phyloP scores from a whole-genome alignment of 2,797 vertebrate species.

The Brachyrhaphis roseni region DNA sequence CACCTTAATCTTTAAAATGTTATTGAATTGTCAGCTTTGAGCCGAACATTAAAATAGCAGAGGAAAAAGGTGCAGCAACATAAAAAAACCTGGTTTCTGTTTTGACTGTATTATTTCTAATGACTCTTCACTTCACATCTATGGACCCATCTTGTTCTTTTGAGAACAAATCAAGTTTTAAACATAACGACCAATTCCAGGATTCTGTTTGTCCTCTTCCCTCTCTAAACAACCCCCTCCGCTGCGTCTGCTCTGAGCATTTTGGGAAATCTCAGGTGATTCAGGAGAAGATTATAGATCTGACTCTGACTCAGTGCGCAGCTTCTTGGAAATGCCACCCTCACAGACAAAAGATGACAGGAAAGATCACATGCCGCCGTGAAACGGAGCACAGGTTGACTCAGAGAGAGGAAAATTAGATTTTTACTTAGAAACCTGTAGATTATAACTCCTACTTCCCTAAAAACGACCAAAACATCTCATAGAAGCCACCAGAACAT shows the following conservation, averaged over 20 bases:
- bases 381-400: constrained; percentile 25
- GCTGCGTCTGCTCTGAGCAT: background rate
- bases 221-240: background rate
- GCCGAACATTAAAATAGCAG: background rate
- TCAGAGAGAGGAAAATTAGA: constrained; percentile 9
- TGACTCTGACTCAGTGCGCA: constrained; percentile 56
- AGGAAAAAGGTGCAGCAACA: background rate
- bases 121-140: background rate
- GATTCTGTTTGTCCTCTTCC: constrained; percentile 10
- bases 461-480: too few relatives aligned
- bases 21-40: background rate
- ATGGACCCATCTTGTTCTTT: background rate
- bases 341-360: constrained; percentile 5
- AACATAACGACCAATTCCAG: constrained; percentile 16
- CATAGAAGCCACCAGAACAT: too few relatives aligned
- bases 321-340: constrained; percentile 69
- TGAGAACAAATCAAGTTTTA: constrained; percentile 17
- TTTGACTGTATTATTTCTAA: background rate
- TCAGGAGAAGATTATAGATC: constrained; percentile 67
- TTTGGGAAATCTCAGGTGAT: constrained; percentile 45
- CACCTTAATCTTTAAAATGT: background rate
- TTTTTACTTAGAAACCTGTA: background rate
- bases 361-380: constrained; percentile 24
- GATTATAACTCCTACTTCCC: background rate
- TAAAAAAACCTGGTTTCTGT: background rate